Percentiles rank a stretch among this genome's conserved stretches.
Conservation (phyloP, 2,113 vertebrate genomes). For the Sylvia atricapilla region DNA sequence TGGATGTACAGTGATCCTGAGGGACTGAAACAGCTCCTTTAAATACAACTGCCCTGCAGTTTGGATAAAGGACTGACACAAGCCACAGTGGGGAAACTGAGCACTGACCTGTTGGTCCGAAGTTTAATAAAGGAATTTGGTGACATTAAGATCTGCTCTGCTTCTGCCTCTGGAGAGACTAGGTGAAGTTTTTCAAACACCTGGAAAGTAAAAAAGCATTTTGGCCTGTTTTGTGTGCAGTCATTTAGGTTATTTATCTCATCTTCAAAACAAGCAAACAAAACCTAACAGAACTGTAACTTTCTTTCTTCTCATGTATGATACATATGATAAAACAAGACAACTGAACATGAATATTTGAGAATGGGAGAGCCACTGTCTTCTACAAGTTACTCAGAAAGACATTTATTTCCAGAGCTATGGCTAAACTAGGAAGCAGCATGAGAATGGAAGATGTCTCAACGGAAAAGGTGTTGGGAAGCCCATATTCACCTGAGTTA, state of each 20-base stretch:
- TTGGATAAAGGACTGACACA: background rate
- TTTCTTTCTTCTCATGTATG: background rate
- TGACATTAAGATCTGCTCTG: slow-evolving; percentile 82
- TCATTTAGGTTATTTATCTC: background rate
- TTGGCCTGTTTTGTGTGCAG: background rate
- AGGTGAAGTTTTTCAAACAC: slow-evolving; percentile 90
- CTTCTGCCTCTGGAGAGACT: slow-evolving; percentile 78
- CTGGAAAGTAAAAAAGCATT: slow-evolving; percentile 62
- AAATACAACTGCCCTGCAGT: background rate
- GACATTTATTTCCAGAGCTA: background rate
- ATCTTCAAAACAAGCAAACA: background rate
- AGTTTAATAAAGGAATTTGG: slow-evolving; percentile 77
- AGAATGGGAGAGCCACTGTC: background rate
- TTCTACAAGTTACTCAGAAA: background rate
- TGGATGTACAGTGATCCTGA: background rate
- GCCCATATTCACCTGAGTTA: background rate
- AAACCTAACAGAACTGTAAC: background rate
- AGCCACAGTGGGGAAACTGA: background rate
- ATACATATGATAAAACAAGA: background rate
- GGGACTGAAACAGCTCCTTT: background rate
- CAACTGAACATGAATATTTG: background rate
- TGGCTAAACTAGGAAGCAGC: background rate
- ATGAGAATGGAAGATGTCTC: background rate
- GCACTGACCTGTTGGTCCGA: slow-evolving; percentile 76
- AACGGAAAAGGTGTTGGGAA: background rate